Percentiles rank a stretch among this genome's conserved stretches.
These are phyloP conservation scores for Steinernema feltiae DNA, from an alignment of 1,140 invertebrate genomes.

Conservation along the genomic window DNA sequence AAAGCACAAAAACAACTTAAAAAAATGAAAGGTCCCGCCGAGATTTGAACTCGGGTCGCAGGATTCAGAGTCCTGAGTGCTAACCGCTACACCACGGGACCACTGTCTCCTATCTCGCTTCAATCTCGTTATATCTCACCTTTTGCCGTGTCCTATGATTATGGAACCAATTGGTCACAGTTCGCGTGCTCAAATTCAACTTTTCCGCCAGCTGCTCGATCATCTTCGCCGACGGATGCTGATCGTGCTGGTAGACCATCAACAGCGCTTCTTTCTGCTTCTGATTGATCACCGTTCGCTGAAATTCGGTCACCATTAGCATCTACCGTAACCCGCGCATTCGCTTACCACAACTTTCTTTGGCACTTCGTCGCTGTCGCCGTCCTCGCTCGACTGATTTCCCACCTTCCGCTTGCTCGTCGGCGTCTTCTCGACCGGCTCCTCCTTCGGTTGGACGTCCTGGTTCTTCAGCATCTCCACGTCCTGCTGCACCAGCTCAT, in stretches of 20 bases:
- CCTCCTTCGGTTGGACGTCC: conserved; percentile 5
- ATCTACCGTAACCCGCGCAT: not conserved
- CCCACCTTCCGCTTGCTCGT: conserved; percentile 4
- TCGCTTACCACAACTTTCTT: conserved; percentile 4
- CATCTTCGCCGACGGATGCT: conserved; percentile 87
- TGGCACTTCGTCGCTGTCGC: not conserved
- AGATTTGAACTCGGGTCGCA: conserved; percentile 57
- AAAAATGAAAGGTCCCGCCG: conserved; percentile 39
- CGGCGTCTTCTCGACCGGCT: not conserved
- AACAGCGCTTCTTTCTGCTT: conserved; percentile 93
- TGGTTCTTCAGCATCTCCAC: conserved; percentile 12
- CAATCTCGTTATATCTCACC: conserved; percentile 42
- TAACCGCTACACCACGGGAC: conserved; percentile 51
- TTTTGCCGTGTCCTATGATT: conserved; percentile 97
- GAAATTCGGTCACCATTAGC: conserved; percentile 50
- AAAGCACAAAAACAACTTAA: too few relatives aligned
- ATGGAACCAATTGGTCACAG: conserved; percentile 98
- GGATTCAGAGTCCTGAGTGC: conserved; percentile 57
- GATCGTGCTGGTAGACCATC: conserved; percentile 84
- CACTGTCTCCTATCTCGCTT: not conserved
- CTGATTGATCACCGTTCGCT: conserved; percentile 85
- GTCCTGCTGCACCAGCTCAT: not conserved
- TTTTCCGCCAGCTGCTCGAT: conserved; percentile 89
- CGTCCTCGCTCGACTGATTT: not conserved
- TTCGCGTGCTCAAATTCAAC: conserved; percentile 81